Percentiles rank a stretch among this genome's conserved stretches.
Conservation (phyloP, 2,888 invertebrate genomes). For the Quadriops clusia region DNA sequence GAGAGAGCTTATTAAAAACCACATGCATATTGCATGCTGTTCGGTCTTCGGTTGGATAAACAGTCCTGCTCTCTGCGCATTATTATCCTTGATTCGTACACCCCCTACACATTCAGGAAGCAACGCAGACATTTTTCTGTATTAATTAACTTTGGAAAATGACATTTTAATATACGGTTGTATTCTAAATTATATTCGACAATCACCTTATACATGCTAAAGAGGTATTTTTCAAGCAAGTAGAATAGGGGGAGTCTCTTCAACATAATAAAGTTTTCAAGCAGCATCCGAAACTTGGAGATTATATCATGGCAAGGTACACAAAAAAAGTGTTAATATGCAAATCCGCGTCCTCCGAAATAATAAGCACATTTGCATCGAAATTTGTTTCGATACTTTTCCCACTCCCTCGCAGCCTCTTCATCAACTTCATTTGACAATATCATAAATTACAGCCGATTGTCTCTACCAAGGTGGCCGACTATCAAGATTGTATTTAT, state of each 20-base stretch:
- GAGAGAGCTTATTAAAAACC: slow-evolving; percentile 30
- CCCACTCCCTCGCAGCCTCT: slow-evolving; percentile 1
- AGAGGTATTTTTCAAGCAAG: too few relatives aligned
- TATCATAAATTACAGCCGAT: slow-evolving; percentile 2
- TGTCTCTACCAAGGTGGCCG: slow-evolving; percentile 3
- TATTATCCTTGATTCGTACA: too few relatives aligned
- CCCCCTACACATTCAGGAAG: slow-evolving; percentile 7
- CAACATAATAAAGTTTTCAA: too few relatives aligned
- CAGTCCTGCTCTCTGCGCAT: too few relatives aligned
- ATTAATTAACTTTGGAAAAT: neutral
- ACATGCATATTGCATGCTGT: slow-evolving; percentile 29
- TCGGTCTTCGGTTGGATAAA: too few relatives aligned
- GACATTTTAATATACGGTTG: slow-evolving; percentile 1
- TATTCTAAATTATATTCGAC: slow-evolving; percentile 2
- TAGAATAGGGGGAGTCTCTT: too few relatives aligned
- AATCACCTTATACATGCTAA: too few relatives aligned
- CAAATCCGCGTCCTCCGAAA: too few relatives aligned
- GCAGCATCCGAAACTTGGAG: too few relatives aligned
- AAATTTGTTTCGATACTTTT: neutral
- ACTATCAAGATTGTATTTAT: slow-evolving; percentile 10
- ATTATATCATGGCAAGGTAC: too few relatives aligned
- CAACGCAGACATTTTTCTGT: neutral
- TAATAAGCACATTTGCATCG: slow-evolving; percentile 7
- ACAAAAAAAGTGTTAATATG: slow-evolving; percentile 1
- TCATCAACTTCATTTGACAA: slow-evolving; percentile 1